Conservation (phyloP, 2,113 vertebrate species). For the Semicossyphus pulcher region DNA sequence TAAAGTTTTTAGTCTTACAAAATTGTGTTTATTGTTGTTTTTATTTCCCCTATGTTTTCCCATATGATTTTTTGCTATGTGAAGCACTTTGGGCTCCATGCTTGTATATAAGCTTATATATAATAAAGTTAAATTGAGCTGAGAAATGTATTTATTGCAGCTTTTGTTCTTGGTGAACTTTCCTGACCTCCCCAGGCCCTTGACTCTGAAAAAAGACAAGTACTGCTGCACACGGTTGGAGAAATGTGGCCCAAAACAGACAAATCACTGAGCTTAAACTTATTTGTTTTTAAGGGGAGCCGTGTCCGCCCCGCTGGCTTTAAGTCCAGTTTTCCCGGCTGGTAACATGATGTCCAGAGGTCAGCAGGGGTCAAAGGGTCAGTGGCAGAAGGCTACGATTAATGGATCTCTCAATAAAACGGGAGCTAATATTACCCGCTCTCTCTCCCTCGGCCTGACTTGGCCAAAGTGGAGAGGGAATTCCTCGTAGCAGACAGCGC, state of each 20-base stretch:
- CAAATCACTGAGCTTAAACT: neutral
- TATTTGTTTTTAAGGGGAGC: constrained; percentile 15
- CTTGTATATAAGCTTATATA: no score
- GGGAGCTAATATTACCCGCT: constrained; percentile 83
- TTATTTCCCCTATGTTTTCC: no score
- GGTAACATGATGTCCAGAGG: constrained; percentile 84
- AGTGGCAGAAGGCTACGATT: constrained; percentile 81
- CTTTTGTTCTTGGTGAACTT: neutral
- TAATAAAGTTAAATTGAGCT: neutral
- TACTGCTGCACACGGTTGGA: neutral
- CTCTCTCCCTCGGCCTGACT: constrained; percentile 63
- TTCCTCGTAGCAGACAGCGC: constrained; percentile 60
- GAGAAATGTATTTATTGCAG: neutral
- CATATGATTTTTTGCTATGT: no score
- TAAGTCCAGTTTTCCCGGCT: constrained; percentile 40
- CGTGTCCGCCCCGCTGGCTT: constrained; percentile 12
- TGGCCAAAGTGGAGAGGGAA: constrained; percentile 69
- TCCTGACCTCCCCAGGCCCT: neutral
- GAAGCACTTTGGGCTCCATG: no score
- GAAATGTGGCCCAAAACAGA: neutral
- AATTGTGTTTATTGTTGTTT: no score
- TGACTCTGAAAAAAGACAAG: neutral
- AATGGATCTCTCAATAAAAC: constrained; percentile 86
- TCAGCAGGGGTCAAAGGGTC: constrained; percentile 81
- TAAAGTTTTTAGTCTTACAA: no score